Evolutionary conservation across 37 sponge, comb jelly and placozoan species (phyloP), one percentile per base, ranked within the genome.

Genomic region (Ephydatia muelleri): DNA sequence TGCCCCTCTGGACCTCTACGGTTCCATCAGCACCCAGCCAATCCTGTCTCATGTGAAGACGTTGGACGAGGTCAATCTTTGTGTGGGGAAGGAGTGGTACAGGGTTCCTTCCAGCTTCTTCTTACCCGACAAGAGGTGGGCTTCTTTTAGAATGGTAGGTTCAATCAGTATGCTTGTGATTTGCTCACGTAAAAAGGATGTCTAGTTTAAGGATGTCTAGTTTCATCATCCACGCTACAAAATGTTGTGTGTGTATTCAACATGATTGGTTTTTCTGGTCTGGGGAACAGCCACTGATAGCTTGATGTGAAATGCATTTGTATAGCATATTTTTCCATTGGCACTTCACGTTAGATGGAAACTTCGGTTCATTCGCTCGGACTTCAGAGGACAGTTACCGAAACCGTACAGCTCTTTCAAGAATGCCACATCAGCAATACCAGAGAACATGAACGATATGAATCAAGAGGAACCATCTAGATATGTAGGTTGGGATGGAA

Each of bases 31-130:
- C 35, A 80, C 80, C 26, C 39, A 71, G 35, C 36, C 43, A 9
- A 64, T 76, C 25, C 57, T 35, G 0, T 40, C 75, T 13, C 65
- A 39, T 19, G 67, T 81, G 9, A 73, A 38, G 70, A 35, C 31
- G 9, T 37, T 85, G n/a, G 26, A 19, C 8, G 91, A 91, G 16
- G 82, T 93, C 49, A 93, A 93, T 75, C 32, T 99, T 11, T 99
- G 99, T 78, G 92, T 99, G 27, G 99, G 99, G 3, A 99, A 96
- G 77, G 99, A 99, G 78, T 99, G 99, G 99, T 84, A 99, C 68
- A 80, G 99, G 8, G 96, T 91, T 68, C 94, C 99, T 6, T 93
- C 91, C 75, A 89, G 79, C 84, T 99, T 96, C 92, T 95, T 93
- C 84, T 86, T 99, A 2, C 99, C 97, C 16, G 35, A 77, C 29